Evolutionary conservation across 2,888 invertebrate species (phyloP).

Genomic region (Drosophila lutescens): DNA sequence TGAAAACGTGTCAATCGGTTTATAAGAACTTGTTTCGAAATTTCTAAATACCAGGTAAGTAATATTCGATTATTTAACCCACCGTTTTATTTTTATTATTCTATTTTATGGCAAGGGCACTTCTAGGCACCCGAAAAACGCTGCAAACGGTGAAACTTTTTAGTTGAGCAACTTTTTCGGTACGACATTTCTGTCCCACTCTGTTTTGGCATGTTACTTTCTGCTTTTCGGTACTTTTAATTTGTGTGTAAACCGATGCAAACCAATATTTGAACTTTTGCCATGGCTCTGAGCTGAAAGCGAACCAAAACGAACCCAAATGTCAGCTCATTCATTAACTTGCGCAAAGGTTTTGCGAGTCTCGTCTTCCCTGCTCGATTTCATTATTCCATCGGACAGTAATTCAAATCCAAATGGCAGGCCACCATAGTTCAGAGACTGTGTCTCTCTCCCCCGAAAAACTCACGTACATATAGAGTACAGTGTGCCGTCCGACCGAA

Average conservation of each 20-base stretch:
- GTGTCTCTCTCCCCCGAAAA: background rate
- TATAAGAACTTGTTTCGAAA: background rate
- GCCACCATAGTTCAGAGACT: slow-evolving; percentile 30
- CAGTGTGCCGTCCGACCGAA: slow-evolving; percentile 5
- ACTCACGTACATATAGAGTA: background rate
- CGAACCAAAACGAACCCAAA: slow-evolving; percentile 47
- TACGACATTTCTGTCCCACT: slow-evolving; percentile 20
- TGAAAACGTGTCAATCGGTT: background rate
- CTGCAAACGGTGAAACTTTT: slow-evolving; percentile 35
- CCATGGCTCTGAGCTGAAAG: slow-evolving; percentile 21
- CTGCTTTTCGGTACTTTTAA: slow-evolving; percentile 55
- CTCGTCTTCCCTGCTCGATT: slow-evolving; percentile 21
- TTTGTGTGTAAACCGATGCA: slow-evolving; percentile 74
- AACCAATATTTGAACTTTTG: slow-evolving; percentile 74
- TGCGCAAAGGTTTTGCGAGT: slow-evolving; percentile 57
- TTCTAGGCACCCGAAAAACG: slow-evolving; percentile 1
- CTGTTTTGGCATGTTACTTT: slow-evolving; percentile 25
- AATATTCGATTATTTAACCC: slow-evolving; percentile 4
- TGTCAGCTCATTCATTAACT: slow-evolving; percentile 76
- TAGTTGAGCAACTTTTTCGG: slow-evolving; percentile 34
- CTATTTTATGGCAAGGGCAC: slow-evolving; percentile 10
- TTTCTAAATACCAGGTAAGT: slow-evolving; percentile 12
- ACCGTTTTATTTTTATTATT: background rate
- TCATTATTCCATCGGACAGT: slow-evolving; percentile 33
- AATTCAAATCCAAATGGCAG: slow-evolving; percentile 55